Evolutionary conservation across 1,140 invertebrate genomes (phyloP).

Genomic region (Pachyrhynchus sulphureomaculatus): DNA sequence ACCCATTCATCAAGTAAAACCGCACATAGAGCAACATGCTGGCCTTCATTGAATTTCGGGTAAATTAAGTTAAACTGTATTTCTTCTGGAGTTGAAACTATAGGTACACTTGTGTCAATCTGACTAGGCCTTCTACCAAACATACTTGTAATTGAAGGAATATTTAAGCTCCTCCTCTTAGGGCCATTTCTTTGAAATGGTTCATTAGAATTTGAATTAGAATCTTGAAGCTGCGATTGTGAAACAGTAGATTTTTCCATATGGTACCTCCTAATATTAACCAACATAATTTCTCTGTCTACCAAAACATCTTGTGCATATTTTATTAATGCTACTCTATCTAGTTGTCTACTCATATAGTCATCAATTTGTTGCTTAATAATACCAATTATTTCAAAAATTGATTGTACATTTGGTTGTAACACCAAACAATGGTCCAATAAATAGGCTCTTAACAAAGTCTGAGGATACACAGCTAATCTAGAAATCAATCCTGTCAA

Average conservation of each 20-base stretch:
- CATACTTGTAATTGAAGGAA: constrained; percentile 67
- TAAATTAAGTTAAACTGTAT: constrained; percentile 37
- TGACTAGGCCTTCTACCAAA: constrained; percentile 61
- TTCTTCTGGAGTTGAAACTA: constrained; percentile 37
- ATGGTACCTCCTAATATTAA: constrained; percentile 63
- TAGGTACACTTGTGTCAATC: constrained; percentile 39
- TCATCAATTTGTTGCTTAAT: constrained; percentile 86
- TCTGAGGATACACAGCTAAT: constrained; percentile 84
- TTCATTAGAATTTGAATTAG: constrained; percentile 48
- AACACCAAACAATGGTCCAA: constrained; percentile 84
- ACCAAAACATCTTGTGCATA: constrained; percentile 76
- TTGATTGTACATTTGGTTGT: constrained; percentile 85
- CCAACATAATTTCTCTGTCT: constrained; percentile 71
- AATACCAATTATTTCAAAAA: constrained; percentile 69
- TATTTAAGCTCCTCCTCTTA: constrained; percentile 70
- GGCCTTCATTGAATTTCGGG: constrained; percentile 47
- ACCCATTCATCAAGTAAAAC: constrained; percentile 90
- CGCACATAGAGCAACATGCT: constrained; percentile 76
- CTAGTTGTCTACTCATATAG: constrained; percentile 69
- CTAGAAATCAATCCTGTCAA: constrained; percentile 85
- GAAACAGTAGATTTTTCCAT: constrained; percentile 35
- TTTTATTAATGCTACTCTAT: constrained; percentile 68
- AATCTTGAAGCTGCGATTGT: constrained; percentile 27
- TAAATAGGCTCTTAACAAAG: constrained; percentile 82
- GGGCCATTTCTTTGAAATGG: constrained; percentile 61